Evolutionary conservation across 2,113 vertebrate species (phyloP).

Genomic region (Tinamus guttatus): DNA sequence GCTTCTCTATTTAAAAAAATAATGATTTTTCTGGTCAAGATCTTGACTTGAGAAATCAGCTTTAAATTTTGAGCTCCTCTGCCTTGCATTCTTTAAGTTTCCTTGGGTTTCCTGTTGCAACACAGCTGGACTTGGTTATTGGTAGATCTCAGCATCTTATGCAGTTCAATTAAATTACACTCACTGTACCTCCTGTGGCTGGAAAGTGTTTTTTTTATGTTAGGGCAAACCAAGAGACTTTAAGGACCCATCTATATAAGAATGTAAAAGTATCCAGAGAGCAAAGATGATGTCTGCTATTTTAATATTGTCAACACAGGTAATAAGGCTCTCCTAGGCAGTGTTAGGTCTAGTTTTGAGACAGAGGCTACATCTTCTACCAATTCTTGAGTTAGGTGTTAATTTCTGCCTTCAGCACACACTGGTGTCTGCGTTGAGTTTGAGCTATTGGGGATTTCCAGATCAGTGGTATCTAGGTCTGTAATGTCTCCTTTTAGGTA

Average conservation of each 20-base stretch:
- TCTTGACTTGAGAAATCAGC: neutral
- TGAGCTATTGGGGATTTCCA: neutral
- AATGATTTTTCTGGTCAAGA: neutral
- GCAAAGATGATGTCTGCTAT: neutral
- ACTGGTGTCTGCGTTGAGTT: neutral
- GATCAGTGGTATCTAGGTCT: neutral
- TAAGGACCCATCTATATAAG: neutral
- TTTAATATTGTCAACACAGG: neutral
- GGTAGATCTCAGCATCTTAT: neutral
- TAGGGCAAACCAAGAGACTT: neutral
- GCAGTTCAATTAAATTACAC: neutral
- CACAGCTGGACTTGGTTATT: neutral
- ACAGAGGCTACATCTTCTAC: neutral
- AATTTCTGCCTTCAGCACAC: neutral
- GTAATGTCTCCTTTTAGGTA: neutral
- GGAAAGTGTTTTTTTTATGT: neutral
- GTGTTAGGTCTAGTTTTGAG: accelerated
- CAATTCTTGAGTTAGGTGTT: neutral
- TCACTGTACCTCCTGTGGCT: neutral
- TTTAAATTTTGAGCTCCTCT: neutral
- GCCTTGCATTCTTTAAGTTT: neutral
- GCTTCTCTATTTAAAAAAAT: neutral
- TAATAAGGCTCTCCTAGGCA: neutral
- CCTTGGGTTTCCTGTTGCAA: neutral
- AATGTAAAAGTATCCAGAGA: neutral